A percentile compares a stretch with the other conserved stretches of the same genome.
phyloP scores from a whole-genome alignment of 2,113 vertebrate species.

The Microtus pennsylvanicus region DNA sequence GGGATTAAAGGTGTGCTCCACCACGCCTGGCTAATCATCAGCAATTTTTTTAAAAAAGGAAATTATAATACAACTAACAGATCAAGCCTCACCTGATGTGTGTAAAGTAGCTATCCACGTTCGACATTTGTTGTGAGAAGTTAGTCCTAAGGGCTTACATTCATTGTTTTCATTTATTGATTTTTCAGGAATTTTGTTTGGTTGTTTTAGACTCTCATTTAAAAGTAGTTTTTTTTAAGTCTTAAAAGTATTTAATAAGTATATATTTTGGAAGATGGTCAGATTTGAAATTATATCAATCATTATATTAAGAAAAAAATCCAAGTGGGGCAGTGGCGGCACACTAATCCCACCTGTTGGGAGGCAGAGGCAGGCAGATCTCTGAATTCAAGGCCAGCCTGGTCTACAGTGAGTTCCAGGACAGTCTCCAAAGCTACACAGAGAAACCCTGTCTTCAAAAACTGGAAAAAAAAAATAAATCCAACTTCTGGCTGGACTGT shows the following conservation, averaged over 20 bases:
- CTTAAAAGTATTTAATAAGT: slow-evolving; percentile 26
- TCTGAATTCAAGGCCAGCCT: too few species aligned
- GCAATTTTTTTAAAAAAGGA: neutral
- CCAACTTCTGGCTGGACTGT: neutral
- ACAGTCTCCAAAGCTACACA: too few species aligned
- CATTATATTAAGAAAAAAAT: neutral
- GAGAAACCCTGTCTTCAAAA: too few species aligned
- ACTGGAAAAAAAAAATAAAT: neutral
- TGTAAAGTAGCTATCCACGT: neutral
- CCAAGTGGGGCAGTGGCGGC: neutral
- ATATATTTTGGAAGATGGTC: neutral
- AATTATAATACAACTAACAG: neutral
- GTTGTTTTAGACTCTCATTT: slow-evolving; percentile 35
- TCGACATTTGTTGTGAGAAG: neutral
- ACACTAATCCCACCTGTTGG: neutral
- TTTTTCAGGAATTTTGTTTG: slow-evolving; percentile 28
- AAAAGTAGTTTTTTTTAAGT: slow-evolving; percentile 52
- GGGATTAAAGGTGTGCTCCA: too few species aligned
- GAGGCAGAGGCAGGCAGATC: too few species aligned
- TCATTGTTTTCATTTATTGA: slow-evolving; percentile 26
- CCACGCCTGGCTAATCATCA: too few species aligned
- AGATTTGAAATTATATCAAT: slow-evolving; percentile 47
- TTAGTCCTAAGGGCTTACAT: slow-evolving; percentile 39
- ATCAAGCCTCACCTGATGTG: neutral
- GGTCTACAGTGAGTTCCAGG: too few species aligned